A percentile compares a stretch with the other conserved stretches of the same genome.
phyloP scores from a whole-genome alignment of 30 jellyfish, hydroid and myxozoan genomes.

The Turritopsis dohrnii region DNA sequence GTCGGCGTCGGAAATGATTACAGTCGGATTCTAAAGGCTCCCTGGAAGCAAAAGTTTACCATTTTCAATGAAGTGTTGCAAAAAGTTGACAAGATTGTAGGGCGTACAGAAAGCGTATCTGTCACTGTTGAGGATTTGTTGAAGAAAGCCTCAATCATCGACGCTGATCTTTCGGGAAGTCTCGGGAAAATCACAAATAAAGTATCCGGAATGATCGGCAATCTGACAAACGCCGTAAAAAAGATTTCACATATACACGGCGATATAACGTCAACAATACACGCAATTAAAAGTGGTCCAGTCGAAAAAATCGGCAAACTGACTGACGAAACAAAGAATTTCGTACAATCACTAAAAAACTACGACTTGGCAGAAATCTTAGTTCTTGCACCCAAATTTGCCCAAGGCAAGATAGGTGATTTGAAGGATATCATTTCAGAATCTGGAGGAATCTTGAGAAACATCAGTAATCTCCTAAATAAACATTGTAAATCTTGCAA shows the following conservation, averaged over 20 bases:
- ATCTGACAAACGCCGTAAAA: slow-evolving; percentile 53
- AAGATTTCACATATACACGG: slow-evolving; percentile 41
- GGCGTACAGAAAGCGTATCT: slow-evolving; percentile 33
- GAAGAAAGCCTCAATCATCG: slow-evolving; percentile 34
- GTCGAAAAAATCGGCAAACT: slow-evolving; percentile 75
- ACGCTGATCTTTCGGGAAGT: slow-evolving; percentile 46
- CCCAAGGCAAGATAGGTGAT: slow-evolving; percentile 66
- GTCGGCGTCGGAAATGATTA: slow-evolving; percentile 44
- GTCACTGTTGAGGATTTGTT: slow-evolving; percentile 33
- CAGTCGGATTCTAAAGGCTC: slow-evolving; percentile 41
- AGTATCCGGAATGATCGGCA: slow-evolving; percentile 58
- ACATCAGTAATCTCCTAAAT: slow-evolving; percentile 33
- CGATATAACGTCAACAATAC: slow-evolving; percentile 53
- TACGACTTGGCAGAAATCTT: slow-evolving; percentile 67
- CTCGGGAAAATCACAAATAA: slow-evolving; percentile 57
- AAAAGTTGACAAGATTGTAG: slow-evolving; percentile 16
- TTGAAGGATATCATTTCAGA: slow-evolving; percentile 59
- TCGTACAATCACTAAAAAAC: slow-evolving; percentile 54
- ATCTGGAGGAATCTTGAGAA: slow-evolving; percentile 60
- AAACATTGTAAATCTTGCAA: slow-evolving; percentile 66
- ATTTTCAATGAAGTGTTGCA: slow-evolving; percentile 35
- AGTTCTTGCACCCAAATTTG: slow-evolving; percentile 76
- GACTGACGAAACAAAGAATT: slow-evolving; percentile 61
- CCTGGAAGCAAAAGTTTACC: slow-evolving; percentile 52
- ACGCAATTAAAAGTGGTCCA: slow-evolving; percentile 67